Conservation (phyloP, 2,113 vertebrate genomes). For the Isurus oxyrinchus region DNA sequence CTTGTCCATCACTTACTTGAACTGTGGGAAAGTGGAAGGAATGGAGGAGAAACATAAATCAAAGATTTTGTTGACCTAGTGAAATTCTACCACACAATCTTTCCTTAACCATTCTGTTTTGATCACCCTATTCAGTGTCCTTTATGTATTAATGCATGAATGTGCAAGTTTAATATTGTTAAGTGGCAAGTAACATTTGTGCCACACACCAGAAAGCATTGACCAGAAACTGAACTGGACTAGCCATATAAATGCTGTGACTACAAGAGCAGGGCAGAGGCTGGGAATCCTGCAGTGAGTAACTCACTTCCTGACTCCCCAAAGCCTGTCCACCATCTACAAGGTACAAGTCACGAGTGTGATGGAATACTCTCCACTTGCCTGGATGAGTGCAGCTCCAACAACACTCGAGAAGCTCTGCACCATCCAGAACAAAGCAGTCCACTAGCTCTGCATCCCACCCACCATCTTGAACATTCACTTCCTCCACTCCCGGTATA, state of each 20-base stretch:
- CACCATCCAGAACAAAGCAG: neutral
- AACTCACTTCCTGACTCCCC: neutral
- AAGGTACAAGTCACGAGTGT: too few relatives aligned
- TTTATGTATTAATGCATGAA: neutral
- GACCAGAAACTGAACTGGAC: neutral
- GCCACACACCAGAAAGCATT: neutral
- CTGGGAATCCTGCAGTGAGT: neutral
- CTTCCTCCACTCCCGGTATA: neutral
- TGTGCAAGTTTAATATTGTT: neutral
- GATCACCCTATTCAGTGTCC: neutral
- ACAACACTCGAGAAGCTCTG: neutral
- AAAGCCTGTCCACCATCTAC: neutral
- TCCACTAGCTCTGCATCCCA: neutral
- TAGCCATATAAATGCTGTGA: too few relatives aligned
- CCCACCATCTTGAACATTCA: neutral
- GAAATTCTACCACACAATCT: neutral
- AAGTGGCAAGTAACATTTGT: neutral
- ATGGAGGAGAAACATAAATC: too few relatives aligned
- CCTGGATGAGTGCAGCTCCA: neutral
- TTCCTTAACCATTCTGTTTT: neutral
- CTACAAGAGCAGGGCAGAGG: neutral
- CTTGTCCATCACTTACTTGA: neutral
- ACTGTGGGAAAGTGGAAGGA: neutral
- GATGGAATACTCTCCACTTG: neutral
- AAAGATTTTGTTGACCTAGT: neutral